phyloP scores from a whole-genome alignment of 1,140 invertebrate species.

The Capitella teleta region DNA sequence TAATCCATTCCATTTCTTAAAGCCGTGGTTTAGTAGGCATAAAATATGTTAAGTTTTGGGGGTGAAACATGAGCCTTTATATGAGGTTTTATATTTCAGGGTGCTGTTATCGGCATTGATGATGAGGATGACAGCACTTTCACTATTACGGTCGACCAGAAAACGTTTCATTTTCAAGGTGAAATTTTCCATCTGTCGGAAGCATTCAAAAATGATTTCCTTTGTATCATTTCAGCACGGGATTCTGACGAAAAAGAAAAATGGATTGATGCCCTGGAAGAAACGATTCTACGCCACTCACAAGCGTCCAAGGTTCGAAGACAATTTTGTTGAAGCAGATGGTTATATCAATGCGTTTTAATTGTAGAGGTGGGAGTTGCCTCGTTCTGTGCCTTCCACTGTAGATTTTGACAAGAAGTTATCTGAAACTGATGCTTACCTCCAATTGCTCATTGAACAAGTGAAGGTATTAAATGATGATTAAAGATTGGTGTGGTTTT shows the following conservation, averaged over 20 bases:
- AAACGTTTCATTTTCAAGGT: slow-evolving; percentile 95
- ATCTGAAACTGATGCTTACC: slow-evolving; percentile 86
- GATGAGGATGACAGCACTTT: slow-evolving; percentile 98
- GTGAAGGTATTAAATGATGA: slow-evolving; percentile 41
- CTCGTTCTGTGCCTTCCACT: slow-evolving; percentile 46
- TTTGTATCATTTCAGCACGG: slow-evolving; percentile 51
- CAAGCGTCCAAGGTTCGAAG: slow-evolving; percentile 17
- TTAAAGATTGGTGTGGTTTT: not conserved
- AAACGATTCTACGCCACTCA: slow-evolving; percentile 76
- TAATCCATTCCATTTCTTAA: too few relatives aligned
- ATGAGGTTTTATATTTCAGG: slow-evolving; percentile 39
- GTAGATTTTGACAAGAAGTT: slow-evolving; percentile 82
- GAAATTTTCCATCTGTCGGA: not conserved
- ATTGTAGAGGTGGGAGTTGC: slow-evolving; percentile 5
- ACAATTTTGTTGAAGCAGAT: not conserved
- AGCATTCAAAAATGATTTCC: not conserved
- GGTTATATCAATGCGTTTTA: not conserved
- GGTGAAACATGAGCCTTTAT: not conserved
- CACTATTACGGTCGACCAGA: slow-evolving; percentile 96
- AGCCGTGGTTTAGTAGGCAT: too few relatives aligned
- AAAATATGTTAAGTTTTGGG: not conserved
- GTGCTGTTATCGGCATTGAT: slow-evolving; percentile 95
- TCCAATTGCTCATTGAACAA: slow-evolving; percentile 92
- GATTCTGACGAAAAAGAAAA: slow-evolving; percentile 85
- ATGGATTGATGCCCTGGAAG: slow-evolving; percentile 90